Evolutionary conservation across 2,888 invertebrate genomes (phyloP).

Genomic region (Sepioteuthis lessoniana): DNA sequence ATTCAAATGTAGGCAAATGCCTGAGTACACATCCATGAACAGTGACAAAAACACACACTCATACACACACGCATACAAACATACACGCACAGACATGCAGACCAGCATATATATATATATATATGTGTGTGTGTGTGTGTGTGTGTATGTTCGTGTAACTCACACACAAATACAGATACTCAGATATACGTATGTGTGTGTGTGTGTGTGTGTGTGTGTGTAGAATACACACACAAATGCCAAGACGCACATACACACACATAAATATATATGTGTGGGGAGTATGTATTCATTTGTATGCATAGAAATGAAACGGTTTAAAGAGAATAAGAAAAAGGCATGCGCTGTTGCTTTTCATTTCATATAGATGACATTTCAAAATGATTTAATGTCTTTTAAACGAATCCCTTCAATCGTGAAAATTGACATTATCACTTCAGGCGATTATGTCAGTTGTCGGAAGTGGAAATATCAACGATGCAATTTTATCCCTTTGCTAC

Average conservation of each 20-base stretch:
- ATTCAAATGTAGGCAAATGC: no score
- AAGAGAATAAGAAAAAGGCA: background rate
- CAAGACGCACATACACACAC: background rate
- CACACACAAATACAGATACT: no score
- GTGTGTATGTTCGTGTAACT: no score
- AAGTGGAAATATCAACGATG: background rate
- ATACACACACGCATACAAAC: no score
- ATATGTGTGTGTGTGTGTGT: no score
- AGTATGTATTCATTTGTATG: background rate
- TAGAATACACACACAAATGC: background rate
- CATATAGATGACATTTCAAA: slow-evolving; percentile 20
- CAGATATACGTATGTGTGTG: no score
- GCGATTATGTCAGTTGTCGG: background rate
- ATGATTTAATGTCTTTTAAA: background rate
- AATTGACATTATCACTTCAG: background rate
- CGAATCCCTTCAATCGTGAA: background rate
- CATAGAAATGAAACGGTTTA: background rate
- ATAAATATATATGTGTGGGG: background rate
- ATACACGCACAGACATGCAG: no score
- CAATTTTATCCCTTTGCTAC: background rate
- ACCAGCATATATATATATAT: no score
- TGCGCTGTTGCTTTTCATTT: background rate
- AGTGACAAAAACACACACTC: no score
- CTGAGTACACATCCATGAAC: no score
- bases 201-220: no score